phyloP scores from a whole-genome alignment of 1,140 invertebrate genomes.

The Drosophila tropicalis region DNA sequence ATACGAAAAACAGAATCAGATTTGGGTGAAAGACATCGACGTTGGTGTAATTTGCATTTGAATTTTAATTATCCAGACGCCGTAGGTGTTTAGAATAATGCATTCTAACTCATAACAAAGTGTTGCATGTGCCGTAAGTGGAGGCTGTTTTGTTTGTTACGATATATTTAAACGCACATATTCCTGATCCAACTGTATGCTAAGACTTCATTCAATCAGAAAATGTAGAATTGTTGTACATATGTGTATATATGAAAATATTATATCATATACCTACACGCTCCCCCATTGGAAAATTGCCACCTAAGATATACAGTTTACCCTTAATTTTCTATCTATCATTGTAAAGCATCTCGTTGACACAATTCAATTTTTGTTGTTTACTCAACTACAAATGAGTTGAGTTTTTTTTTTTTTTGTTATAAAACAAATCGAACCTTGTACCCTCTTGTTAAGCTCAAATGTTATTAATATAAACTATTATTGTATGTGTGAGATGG shows the following conservation, averaged over 20 bases:
- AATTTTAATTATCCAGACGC: slow-evolving; percentile 60
- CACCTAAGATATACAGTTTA: too few species aligned
- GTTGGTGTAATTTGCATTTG: slow-evolving; percentile 76
- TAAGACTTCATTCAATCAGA: not conserved
- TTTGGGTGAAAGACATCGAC: slow-evolving; percentile 64
- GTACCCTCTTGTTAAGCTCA: slow-evolving; percentile 8
- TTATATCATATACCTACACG: too few species aligned
- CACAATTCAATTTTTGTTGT: not conserved
- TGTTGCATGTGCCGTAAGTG: not conserved
- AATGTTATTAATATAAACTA: slow-evolving; percentile 2
- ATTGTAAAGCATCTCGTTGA: not conserved
- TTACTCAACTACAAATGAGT: not conserved
- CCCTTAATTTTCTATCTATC: too few species aligned
- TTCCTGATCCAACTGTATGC: not conserved
- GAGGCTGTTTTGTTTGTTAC: slow-evolving; percentile 4
- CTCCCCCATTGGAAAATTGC: too few species aligned
- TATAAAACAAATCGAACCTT: not conserved
- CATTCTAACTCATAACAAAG: not conserved
- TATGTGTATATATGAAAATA: not conserved
- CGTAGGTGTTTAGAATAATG: slow-evolving; percentile 16
- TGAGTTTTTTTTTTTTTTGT: not conserved
- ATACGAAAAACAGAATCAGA: slow-evolving; percentile 60
- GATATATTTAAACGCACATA: slow-evolving; percentile 1
- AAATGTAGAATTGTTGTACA: not conserved
- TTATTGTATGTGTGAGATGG: too few species aligned